Conservation (phyloP, 2,797 vertebrate genomes). For the Sebastiscus tertius region DNA sequence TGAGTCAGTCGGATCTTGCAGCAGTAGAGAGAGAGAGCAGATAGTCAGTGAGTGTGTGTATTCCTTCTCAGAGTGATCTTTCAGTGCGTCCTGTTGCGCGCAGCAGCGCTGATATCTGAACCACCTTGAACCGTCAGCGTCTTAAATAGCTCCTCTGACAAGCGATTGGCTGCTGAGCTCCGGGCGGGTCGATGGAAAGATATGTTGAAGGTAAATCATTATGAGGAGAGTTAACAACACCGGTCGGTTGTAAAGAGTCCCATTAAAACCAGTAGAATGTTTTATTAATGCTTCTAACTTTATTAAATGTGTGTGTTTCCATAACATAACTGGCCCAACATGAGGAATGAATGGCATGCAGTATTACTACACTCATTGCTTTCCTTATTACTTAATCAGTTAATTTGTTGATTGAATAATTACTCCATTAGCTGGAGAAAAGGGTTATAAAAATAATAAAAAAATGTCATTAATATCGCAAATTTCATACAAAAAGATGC, state of each 20-base stretch:
- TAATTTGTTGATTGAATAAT: neutral
- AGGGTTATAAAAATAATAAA: neutral
- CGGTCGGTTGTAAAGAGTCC: neutral
- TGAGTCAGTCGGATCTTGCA: neutral
- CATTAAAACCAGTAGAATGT: neutral
- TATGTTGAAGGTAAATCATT: constrained; percentile 65
- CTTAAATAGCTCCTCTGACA: constrained; percentile 79
- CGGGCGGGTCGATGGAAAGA: constrained; percentile 70
- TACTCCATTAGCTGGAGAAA: neutral
- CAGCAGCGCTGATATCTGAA: constrained; percentile 67
- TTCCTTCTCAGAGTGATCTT: neutral
- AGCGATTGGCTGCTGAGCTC: constrained; percentile 69
- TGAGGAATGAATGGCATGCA: neutral
- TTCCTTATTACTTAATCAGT: neutral
- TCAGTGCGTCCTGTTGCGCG: constrained; percentile 52
- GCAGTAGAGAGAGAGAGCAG: neutral
- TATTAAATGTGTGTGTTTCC: neutral
- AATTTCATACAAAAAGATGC: neutral
- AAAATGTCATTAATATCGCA: neutral
- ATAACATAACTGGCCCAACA: neutral
- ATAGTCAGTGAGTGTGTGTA: neutral
- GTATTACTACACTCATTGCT: neutral
- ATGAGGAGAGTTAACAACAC: neutral
- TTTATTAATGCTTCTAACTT: neutral
- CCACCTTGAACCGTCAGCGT: constrained; percentile 66